Evolutionary conservation across 2,113 vertebrate genomes (phyloP), one percentile per base, ranked within the genome.

Genomic region (Progne subis): DNA sequence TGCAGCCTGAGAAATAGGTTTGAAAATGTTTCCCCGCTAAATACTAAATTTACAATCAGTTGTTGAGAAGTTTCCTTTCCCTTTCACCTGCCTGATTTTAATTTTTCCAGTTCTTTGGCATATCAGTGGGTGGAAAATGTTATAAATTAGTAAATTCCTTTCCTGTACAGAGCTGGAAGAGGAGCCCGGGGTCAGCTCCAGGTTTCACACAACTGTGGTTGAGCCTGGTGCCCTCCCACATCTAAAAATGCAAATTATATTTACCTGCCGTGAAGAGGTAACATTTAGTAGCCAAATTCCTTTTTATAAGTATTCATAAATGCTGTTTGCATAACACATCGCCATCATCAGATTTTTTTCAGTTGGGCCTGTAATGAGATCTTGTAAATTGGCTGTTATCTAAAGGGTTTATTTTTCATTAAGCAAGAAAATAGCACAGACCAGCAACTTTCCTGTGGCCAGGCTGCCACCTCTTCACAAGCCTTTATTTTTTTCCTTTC

Each of bases 201-300:
- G 65, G 61, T 89, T 96, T 91, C 61, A 78, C 72, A 43, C 77
- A 95, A n/a, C n/a, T n/a, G n/a, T n/a, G n/a, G n/a, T n/a, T n/a
- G n/a, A 0, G 28, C 64, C 59, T 49, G 37, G 23, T 49, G 29
- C 81, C 86, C 82, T 7, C 59, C 76, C 70, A 32, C 71, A 25
- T 16, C 63, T 83, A 75, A 93, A 96, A 83, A 88, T 80, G 68
- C 13, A 92, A 77, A 93, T 93, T 47, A 2, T 78, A 81, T 94
- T 92, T 94, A 70, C 72, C 64, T 86, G 64, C 64, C 18, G 2
- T 34, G 16, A 80, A 90, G 5, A 92, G 28, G 76, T 17, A 88
- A 92, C 90, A 63, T 14, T 60, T 41, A 77, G 78, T 85, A 74
- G 39, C 90, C 74, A 74, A 43, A 90, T 69, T 60, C 23, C 6